Percentiles rank a stretch among this genome's conserved stretches.
Evolutionary conservation across 2,113 vertebrate genomes (phyloP).

Genomic region (Sebastes fasciatus): DNA sequence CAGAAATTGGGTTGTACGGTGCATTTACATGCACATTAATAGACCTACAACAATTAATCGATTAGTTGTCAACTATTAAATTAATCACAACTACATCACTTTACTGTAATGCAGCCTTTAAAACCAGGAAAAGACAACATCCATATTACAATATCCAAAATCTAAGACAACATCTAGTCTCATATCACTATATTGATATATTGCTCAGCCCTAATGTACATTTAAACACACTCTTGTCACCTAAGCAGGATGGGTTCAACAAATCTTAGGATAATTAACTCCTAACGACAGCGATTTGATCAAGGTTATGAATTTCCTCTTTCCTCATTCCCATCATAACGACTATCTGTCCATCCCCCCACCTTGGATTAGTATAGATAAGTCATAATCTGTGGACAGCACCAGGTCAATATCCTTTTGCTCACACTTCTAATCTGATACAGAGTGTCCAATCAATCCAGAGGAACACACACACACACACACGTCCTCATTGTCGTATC

Average conservation of each 20-base stretch:
- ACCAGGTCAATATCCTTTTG: conserved; percentile 61
- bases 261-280: neutral
- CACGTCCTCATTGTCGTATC: neutral
- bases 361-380: conserved; percentile 74
- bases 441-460: conserved; percentile 37
- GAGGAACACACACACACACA: conserved; percentile 12
- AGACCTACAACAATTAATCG: too few species aligned
- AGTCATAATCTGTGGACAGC: conserved; percentile 72
- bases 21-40: neutral
- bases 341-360: conserved; percentile 27
- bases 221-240: neutral
- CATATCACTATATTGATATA: too few species aligned
- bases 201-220: neutral
- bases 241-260: neutral
- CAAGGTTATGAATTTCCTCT: neutral
- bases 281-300: neutral
- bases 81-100: too few species aligned
- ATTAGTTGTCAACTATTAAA: too few species aligned
- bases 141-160: too few species aligned
- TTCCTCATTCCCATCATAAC: conserved; percentile 4
- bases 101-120: too few species aligned
- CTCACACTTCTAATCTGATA: conserved; percentile 63
- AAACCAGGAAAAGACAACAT: too few species aligned
- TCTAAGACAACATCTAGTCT: too few species aligned
- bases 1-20: neutral